Evolutionary conservation across 2,797 vertebrate species (phyloP).

Genomic region (Trematomus bernacchii): DNA sequence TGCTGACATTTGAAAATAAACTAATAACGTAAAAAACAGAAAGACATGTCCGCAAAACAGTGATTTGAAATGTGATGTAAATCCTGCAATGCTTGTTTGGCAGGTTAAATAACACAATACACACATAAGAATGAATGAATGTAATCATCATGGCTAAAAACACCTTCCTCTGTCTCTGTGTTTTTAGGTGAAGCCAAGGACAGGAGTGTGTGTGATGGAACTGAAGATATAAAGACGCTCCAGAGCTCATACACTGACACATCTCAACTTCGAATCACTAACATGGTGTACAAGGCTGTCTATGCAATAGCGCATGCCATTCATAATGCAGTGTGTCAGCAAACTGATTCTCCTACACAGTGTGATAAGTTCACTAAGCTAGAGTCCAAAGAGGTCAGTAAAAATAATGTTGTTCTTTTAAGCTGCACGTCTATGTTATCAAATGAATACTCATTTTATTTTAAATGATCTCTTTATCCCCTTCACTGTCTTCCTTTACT

Average conservation of each 20-base stretch:
- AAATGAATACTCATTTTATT: fast-evolving
- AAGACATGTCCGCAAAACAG: too few relatives aligned
- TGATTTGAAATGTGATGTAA: too few relatives aligned
- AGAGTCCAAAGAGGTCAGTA: constrained; percentile 63
- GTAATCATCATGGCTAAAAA: background rate
- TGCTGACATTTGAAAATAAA: background rate
- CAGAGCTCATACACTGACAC: constrained; percentile 75
- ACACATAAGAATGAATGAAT: background rate
- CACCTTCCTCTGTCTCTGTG: background rate
- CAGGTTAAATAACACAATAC: background rate
- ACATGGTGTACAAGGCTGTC: constrained; percentile 83
- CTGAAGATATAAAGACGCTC: constrained; percentile 64
- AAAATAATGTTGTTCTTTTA: background rate
- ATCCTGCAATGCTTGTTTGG: background rate
- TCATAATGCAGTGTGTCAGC: constrained; percentile 66
- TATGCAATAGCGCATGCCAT: constrained; percentile 58
- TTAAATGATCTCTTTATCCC: fast-evolving
- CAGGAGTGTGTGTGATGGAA: constrained; percentile 64
- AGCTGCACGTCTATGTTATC: fast-evolving
- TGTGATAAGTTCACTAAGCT: constrained; percentile 63
- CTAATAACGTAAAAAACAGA: too few relatives aligned
- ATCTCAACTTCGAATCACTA: constrained; percentile 76
- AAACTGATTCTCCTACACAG: constrained; percentile 30
- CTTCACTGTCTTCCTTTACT: background rate
- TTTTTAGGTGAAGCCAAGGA: constrained; percentile 22